Base-by-base conservation (phyloP, 2,113 vertebrate genomes). In the Rhinolophus ferrumequinum region DNA sequence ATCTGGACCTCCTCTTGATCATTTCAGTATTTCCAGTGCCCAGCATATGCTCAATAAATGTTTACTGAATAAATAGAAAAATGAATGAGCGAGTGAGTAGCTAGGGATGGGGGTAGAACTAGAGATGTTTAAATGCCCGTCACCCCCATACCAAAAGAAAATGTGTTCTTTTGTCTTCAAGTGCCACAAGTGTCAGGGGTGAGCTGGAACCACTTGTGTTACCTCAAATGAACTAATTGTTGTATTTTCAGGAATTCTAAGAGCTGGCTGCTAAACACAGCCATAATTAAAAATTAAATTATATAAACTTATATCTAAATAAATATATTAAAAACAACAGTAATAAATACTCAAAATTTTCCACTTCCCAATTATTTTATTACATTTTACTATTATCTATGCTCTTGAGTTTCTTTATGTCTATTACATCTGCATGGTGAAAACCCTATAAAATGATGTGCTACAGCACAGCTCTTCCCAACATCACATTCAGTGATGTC, bases 221-320 rank as follows among this genome's bases (percentile, higher is more conserved):
- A 66, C 33, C 52, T 81, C 84, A 70, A 11, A 24, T 26, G 38
- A 70, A 81, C 35, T 60, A 11, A 35, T 18, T 19, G 58, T 58
- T 38, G 64, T 41, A 62, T 50, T 81, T 90, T 94, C 16, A 90
- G 80, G 67, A 94, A 85, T 69, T 72, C 62, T 70, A 30, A 80
- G 38, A 67, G 38, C 73, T 64, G 18, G 35, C 35, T 88, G 6
- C 87, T 56, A 77, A 95, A 80, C 41, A 88, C 24, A 70, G 35
- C 62, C 85, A 58, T 70, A 41, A 86, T 82, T 66, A 60, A 96
- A 87, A 81, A 33, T 50, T 30, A 86, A 69, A 35, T 86, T 44
- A 60, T 60, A n/a, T 22, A 58, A 83, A 75, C 47, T 84, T 75
- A 77, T 24, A 77, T 24, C 38, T 77, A 87, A 86, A 82, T 73